Evolutionary conservation across 2,888 invertebrate genomes (phyloP).

Genomic region (Oscheius sp.): DNA sequence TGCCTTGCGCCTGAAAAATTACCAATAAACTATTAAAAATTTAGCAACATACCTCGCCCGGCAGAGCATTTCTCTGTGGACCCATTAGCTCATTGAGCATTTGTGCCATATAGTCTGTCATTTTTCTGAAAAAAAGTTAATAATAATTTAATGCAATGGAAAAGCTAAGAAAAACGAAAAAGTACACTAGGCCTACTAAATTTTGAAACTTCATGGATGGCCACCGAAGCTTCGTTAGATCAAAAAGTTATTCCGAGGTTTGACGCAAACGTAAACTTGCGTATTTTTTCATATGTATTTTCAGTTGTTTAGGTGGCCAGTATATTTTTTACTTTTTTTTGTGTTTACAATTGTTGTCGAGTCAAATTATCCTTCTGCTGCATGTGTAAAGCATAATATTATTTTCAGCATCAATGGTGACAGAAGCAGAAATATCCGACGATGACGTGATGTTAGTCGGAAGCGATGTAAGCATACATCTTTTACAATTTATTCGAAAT

Average conservation of each 20-base stretch:
- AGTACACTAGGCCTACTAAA: background rate
- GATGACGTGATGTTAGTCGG: background rate
- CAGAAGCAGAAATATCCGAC: background rate
- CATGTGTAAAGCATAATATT: too few species aligned
- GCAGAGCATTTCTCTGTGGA: constrained; percentile 46
- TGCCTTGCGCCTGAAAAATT: constrained; percentile 41
- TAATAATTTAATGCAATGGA: too few species aligned
- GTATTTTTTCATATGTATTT: too few species aligned
- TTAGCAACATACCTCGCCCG: constrained; percentile 44
- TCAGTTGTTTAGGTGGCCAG: too few species aligned
- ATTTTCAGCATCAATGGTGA: too few species aligned
- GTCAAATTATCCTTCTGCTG: too few species aligned
- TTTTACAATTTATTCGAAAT: background rate
- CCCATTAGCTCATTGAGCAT: constrained; percentile 64
- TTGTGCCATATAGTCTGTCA: constrained; percentile 62
- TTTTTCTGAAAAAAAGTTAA: constrained; percentile 16
- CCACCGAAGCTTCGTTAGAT: too few species aligned
- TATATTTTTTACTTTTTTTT: too few species aligned
- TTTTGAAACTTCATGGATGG: background rate
- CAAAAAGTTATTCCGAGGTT: too few species aligned
- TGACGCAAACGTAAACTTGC: too few species aligned
- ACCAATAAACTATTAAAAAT: background rate
- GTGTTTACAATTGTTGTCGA: too few species aligned
- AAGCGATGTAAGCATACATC: background rate
- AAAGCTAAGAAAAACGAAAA: background rate